Evolutionary conservation across 2,888 invertebrate species (phyloP), one percentile per base, ranked within the genome.

Genomic region (Pachliopta kotzebuea): DNA sequence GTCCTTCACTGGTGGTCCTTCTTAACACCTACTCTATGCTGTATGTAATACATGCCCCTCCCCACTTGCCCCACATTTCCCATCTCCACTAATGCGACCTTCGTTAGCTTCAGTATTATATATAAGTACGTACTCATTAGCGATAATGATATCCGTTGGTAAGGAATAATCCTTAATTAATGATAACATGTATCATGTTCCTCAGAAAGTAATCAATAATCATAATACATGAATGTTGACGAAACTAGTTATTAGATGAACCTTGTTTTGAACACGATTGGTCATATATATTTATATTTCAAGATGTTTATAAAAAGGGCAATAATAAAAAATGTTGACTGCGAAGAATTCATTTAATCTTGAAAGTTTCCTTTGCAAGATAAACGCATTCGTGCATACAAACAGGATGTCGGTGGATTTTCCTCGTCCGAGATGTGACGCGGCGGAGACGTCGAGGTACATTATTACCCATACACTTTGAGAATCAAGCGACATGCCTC

Each of bases 401-500:
- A 86, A 84, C 85, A 86, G 86, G 85, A 86, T 84, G 78, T 81
- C 66, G 75, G 72, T 77, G 74, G 77, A 81, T 88, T 88, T 87
- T 89, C 86, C 87, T 87, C 76, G 74, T 84, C n/a, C 71, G 75
- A 70, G 74, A 71, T 75, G 76, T 66, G 71, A 66, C 68, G 70
- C 69, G 71, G 66, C 73, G 71, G 69, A 68, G 70, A 67, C 71
- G 70, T 74, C 75, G 69, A 79, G 70, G 37, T 59, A 29, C 24
- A 26, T 54, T 58, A 58, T 63, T 63, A 45, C 57, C 42, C 31
- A 60, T 49, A 20, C 69, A 69, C 71, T 71, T 72, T 65, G 63
- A 37, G 52, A 50, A n/a, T 54, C 31, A 26, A 42, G 54, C 24
- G 18, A 53, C 54, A 24, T 42, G 24, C 42, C 53, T 18, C 24